Conservation (phyloP, 2,113 vertebrate genomes). For the Arvicanthis niloticus region DNA sequence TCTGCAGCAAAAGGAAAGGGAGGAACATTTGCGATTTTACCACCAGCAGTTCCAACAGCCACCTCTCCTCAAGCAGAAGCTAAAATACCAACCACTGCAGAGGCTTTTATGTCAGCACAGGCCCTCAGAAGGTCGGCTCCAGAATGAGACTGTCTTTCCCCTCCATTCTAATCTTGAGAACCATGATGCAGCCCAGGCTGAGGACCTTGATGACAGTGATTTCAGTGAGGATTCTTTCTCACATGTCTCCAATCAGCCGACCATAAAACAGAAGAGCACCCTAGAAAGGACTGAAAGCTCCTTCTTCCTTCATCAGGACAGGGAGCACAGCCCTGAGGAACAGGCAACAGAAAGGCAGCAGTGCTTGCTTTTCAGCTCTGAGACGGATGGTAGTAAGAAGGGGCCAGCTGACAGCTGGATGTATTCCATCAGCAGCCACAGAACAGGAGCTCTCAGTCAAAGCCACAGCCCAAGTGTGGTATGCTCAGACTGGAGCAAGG, state of each 20-base stretch:
- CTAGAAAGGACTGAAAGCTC: conserved; percentile 78
- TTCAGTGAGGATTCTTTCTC: conserved; percentile 91
- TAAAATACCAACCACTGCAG: conserved; percentile 85
- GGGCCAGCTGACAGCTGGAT: conserved; percentile 71
- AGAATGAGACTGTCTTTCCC: conserved; percentile 43
- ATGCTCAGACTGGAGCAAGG: conserved; percentile 76
- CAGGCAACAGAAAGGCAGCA: conserved; percentile 60
- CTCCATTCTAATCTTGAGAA: conserved; percentile 19
- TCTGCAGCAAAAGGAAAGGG: conserved; percentile 87
- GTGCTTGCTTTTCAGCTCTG: conserved; percentile 77
- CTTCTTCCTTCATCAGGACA: conserved; percentile 87
- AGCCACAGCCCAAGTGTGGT: conserved; percentile 42
- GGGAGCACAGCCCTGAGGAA: conserved; percentile 62
- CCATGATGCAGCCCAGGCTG: conserved; percentile 80
- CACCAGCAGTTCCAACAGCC: conserved; percentile 94
- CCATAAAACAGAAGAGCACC: conserved; percentile 30
- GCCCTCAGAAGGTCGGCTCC: conserved; percentile 75
- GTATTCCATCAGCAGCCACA: neutral
- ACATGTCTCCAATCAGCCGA: conserved; percentile 79
- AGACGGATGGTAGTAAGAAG: conserved; percentile 51
- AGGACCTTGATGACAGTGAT: conserved; percentile 89
- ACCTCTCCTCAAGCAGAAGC: conserved; percentile 87
- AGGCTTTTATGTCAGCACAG: conserved; percentile 83
- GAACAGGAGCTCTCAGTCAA: conserved; percentile 47
- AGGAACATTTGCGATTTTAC: conserved; percentile 91